A percentile compares a stretch with the other conserved stretches of the same genome.
phyloP scores from a whole-genome alignment of 2,797 vertebrate species.

The Siniperca obscura region DNA sequence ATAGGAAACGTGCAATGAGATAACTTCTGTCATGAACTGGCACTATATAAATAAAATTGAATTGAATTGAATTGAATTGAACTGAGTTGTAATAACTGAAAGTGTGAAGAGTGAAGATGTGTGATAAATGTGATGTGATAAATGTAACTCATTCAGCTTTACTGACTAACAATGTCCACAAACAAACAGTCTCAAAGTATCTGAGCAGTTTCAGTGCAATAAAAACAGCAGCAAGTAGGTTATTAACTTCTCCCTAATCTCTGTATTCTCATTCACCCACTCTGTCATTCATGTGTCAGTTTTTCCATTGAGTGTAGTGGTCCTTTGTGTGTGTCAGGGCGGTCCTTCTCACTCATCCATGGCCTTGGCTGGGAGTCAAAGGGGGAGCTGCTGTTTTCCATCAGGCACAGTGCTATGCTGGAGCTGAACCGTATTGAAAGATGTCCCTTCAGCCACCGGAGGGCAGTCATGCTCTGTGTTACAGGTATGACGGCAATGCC shows the following conservation, averaged over 20 bases:
- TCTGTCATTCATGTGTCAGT: conserved; percentile 46
- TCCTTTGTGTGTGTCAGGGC: conserved; percentile 51
- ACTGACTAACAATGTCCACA: neutral
- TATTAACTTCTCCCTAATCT: conserved; percentile 26
- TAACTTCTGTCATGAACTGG: too few species aligned
- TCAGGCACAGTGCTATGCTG: neutral
- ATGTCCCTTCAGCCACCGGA: conserved; percentile 61
- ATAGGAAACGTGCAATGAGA: too few species aligned
- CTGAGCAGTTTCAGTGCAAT: neutral
- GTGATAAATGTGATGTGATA: neutral
- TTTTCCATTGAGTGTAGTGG: conserved; percentile 58
- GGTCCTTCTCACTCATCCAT: conserved; percentile 56
- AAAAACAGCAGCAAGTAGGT: conserved; percentile 19
- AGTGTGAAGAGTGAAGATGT: neutral
- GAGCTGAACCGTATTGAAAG: conserved; percentile 14
- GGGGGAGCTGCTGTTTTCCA: conserved; percentile 60
- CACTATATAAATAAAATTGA: too few species aligned
- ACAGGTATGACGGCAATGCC: neutral
- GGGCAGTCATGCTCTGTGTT: conserved; percentile 64
- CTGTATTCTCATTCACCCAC: conserved; percentile 7
- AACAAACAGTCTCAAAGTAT: neutral
- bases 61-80: neutral
- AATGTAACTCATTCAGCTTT: neutral
- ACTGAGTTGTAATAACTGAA: neutral
- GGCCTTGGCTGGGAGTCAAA: conserved; percentile 48